Base-by-base conservation (phyloP, 2,113 vertebrate genomes). In the Albula goreensis region DNA sequence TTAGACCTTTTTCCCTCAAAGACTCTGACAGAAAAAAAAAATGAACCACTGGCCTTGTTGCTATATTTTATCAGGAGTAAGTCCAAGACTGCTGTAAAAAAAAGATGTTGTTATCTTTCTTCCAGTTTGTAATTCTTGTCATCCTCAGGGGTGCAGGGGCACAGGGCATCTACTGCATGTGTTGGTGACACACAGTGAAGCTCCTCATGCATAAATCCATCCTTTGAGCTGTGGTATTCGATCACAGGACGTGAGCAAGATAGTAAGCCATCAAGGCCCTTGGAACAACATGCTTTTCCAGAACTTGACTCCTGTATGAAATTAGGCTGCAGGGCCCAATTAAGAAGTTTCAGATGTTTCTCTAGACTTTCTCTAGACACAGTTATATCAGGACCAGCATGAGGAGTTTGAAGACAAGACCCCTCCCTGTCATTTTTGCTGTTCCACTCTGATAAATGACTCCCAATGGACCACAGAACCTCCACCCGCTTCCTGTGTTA, bases 401-500 rank as follows among this genome's bases (percentile, higher is more conserved):
- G 57, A 60, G 11, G 12, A 13, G 60, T 66, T 15, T 66, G 60
- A 66, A 66, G 22, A 19, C 60, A 66, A 66, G 60, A 66, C 60
- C 60, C 60, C 60, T 4, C 25, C 22, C 22, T 50, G 22, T 81
- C 50, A 52, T 50, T 50, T 10, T 22, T 52, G 13, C 80, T 22
- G 48, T 81, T 81, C 80, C 49, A 22, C 50, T 22, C n/a, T 31
- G 9, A 11, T 74, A 8, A 74, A 74, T 74, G 70, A 9, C 22
- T 31, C 22, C n/a, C 70, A 5, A 31, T 31, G 70, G n/a, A 74
- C 70, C 70, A 74, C n/a, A 10, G n/a, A n/a, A 8, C 70, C 70
- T 31, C n/a, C 8, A 5, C 70, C 70, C 70, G 1, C 70, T 22
- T 31, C 70, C 70, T 10, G 70, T 31, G 70, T 13, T 89, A 89